Percentiles rank a stretch among this genome's conserved stretches.
Evolutionary conservation across 2,888 invertebrate genomes (phyloP).

Genomic region (Drosophila prostipennis): DNA sequence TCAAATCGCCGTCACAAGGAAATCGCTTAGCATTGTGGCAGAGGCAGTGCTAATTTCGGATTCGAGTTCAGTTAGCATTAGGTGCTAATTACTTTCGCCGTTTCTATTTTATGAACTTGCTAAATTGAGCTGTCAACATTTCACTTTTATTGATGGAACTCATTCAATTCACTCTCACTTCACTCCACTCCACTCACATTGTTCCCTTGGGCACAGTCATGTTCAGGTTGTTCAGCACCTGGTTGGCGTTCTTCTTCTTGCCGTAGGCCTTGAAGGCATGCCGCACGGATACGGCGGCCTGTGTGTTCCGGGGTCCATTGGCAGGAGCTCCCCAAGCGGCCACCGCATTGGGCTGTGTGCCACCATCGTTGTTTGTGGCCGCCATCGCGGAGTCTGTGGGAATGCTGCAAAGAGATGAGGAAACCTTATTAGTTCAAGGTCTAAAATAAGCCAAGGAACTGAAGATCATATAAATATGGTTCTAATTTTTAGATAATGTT

Average conservation of each 20-base stretch:
- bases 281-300: conserved; percentile 94
- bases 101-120: conserved; percentile 50
- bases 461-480: no score
- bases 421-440: conserved; percentile 3
- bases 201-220: conserved; percentile 97
- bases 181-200: conserved; percentile 95
- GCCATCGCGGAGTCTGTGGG: conserved; percentile 82
- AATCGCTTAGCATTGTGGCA: conserved; percentile 28
- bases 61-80: conserved; percentile 26
- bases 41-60: background rate
- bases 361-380: conserved; percentile 83
- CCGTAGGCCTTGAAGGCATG: conserved; percentile 96
- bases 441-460: background rate
- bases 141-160: conserved; percentile 46
- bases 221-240: conserved; percentile 94
- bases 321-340: conserved; percentile 85
- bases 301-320: conserved; percentile 80
- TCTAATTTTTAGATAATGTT: no score
- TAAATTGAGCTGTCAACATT: conserved; percentile 63
- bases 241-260: conserved; percentile 93
- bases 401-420: conserved; percentile 72
- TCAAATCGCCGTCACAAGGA: conserved; percentile 45
- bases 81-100: conserved; percentile 67
- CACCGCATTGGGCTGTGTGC: conserved; percentile 71
- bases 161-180: conserved; percentile 9